phyloP scores from a whole-genome alignment of 2,888 invertebrate species.

The Brachyopa scutellaris region DNA sequence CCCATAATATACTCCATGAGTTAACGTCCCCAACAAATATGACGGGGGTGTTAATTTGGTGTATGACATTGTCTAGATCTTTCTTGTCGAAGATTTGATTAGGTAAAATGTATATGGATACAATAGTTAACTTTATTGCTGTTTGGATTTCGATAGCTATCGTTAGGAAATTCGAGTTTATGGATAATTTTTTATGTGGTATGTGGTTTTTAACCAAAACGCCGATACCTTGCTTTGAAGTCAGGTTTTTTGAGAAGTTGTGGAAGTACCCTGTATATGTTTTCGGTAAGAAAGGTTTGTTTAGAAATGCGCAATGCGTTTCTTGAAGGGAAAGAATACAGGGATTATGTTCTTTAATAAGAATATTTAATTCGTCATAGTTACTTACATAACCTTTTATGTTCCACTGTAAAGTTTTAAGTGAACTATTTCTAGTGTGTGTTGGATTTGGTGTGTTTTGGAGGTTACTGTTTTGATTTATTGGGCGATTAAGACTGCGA shows the following conservation, averaged over 20 bases:
- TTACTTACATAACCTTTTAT: slow-evolving; percentile 28
- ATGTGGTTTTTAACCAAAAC: slow-evolving; percentile 27
- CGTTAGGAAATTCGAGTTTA: not conserved
- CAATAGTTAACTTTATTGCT: not conserved
- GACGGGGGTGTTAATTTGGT: not conserved
- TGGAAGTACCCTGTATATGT: slow-evolving; percentile 18
- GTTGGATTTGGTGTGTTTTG: no score
- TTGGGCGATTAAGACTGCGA: no score
- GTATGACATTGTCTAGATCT: not conserved
- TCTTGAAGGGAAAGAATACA: slow-evolving; percentile 35
- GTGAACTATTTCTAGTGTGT: no score
- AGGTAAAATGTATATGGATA: slow-evolving; percentile 24
- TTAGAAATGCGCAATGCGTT: slow-evolving; percentile 16
- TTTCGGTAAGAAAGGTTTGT: slow-evolving; percentile 12
- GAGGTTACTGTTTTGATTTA: not conserved
- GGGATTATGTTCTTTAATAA: slow-evolving; percentile 9
- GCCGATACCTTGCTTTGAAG: slow-evolving; percentile 32
- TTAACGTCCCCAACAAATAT: slow-evolving; percentile 1
- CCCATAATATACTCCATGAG: slow-evolving; percentile 15
- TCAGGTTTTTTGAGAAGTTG: slow-evolving; percentile 6
- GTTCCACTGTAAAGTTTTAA: slow-evolving; percentile 53
- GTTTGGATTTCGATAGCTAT: slow-evolving; percentile 10
- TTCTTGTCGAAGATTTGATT: slow-evolving; percentile 4
- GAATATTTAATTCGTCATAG: slow-evolving; percentile 21
- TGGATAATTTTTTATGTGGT: not conserved